Base-by-base conservation (phyloP, 2,113 vertebrate species). In the Coryphaenoides rupestris region DNA sequence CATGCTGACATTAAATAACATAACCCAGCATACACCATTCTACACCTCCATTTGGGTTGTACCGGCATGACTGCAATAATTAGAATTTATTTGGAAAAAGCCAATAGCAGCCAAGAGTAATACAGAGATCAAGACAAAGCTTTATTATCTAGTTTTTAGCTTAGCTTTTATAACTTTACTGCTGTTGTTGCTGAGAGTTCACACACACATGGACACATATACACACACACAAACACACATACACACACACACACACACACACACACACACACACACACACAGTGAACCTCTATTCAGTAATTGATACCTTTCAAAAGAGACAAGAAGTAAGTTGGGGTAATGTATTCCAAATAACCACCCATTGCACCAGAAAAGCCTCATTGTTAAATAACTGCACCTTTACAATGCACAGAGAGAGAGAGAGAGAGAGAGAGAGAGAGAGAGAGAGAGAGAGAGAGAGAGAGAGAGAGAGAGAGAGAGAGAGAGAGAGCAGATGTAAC, bases 311-410 rank as follows among this genome's bases (percentile, higher is more conserved):
- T 16, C 4, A 28, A 5, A 58, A 46, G 19, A 3, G 24, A 58
- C 23, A 33, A 10, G 19, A 26, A 46, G 4, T 58, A 21, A 49
- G 19, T 13, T 6, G 19, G 19, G 16, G 3, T 9, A 21, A 33
- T 13, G 13, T 21, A n/a, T 55, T 26, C 9, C 19, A 9, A 19
- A 19, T 55, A 22, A 56, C 1, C 33, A 40, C 3, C n/a, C 49
- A 28, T 14, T 56, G 5, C 26, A 67, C 28, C 15, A 67, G 23
- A 54, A 19, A 40, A n/a, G 13, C 6, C 23, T 22, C 55, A 21
- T 33, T 50, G 45, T 66, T 19, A 49, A 22, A 50, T 47, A 21
- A 55, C 50, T 66, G 66, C 47, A 55, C 26, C 26, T n/a, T 17
- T 45, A 50, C 12, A 19, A n/a, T n/a, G n/a, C n/a, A n/a, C n/a